These are phyloP conservation scores for Macroglossus sobrinus DNA, from an alignment of 2,113 vertebrate species.

Conservation along the genomic window DNA sequence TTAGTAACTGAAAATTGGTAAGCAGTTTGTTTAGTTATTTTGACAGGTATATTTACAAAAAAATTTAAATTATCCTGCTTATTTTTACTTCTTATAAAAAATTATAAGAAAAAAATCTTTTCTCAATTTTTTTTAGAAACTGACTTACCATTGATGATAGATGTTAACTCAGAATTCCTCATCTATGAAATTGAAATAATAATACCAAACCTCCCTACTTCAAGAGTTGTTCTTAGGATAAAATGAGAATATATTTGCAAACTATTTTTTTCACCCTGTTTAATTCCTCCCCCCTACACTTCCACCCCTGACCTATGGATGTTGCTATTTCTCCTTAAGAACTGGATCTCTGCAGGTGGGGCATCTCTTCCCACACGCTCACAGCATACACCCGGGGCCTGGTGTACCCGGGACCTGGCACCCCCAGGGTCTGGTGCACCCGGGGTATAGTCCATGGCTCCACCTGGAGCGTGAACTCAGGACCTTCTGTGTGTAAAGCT, in stretches of 20 bases:
- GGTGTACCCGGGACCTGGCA: too few species aligned
- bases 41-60: background rate
- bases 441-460: too few species aligned
- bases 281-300: too few species aligned
- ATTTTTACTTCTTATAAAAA: background rate
- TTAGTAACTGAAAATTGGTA: background rate
- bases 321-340: too few species aligned
- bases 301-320: too few species aligned
- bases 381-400: too few species aligned
- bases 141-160: background rate
- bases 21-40: background rate
- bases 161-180: slow-evolving; percentile 16
- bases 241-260: background rate
- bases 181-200: background rate
- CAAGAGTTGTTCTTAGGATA: background rate
- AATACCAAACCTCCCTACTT: background rate
- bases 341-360: too few species aligned
- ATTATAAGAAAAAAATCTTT: background rate
- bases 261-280: background rate
- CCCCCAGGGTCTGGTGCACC: too few species aligned
- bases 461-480: too few species aligned
- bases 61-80: background rate
- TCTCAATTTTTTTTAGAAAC: background rate
- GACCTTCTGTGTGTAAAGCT: too few species aligned
- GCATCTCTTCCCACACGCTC: too few species aligned